Percentiles rank a stretch among this genome's conserved stretches.
phyloP scores from a whole-genome alignment of 2,888 invertebrate genomes.

The Copidosoma aretas region DNA sequence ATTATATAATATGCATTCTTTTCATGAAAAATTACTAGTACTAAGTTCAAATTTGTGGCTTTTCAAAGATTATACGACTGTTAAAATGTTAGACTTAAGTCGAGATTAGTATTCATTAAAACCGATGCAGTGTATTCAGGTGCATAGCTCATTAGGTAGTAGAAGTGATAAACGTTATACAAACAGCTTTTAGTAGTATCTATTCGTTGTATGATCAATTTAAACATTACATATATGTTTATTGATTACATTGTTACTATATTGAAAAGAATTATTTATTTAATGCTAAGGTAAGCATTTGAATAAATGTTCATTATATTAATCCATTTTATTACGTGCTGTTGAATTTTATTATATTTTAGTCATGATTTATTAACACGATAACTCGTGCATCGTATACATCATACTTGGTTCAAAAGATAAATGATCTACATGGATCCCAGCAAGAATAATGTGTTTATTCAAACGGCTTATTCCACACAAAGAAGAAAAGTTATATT shows the following conservation, averaged over 20 bases:
- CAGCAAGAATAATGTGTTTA: conserved; percentile 18
- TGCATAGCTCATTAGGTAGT: no score
- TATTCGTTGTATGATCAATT: no score
- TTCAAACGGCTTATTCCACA: conserved; percentile 15
- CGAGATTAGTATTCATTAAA: no score
- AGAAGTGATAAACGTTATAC: conserved; percentile 36
- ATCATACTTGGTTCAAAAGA: no score
- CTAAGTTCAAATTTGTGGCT: no score
- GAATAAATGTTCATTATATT: conserved; percentile 32
- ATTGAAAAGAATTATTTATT: conserved; percentile 25
- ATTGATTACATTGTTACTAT: conserved; percentile 33
- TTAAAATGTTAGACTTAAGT: no score
- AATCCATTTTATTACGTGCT: conserved; percentile 4
- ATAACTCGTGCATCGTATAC: no score
- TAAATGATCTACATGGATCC: conserved; percentile 25
- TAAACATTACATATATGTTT: conserved; percentile 25
- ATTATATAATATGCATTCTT: no score
- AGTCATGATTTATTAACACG: neutral
- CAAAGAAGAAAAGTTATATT: conserved; percentile 28
- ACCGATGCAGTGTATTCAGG: no score
- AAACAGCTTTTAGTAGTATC: conserved; percentile 34
- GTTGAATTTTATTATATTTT: neutral
- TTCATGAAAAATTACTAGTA: no score
- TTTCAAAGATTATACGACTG: no score
- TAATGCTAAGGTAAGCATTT: conserved; percentile 32